Evolutionary conservation across 2,797 vertebrate genomes (phyloP).

Genomic region (Gorsachius magnificus): DNA sequence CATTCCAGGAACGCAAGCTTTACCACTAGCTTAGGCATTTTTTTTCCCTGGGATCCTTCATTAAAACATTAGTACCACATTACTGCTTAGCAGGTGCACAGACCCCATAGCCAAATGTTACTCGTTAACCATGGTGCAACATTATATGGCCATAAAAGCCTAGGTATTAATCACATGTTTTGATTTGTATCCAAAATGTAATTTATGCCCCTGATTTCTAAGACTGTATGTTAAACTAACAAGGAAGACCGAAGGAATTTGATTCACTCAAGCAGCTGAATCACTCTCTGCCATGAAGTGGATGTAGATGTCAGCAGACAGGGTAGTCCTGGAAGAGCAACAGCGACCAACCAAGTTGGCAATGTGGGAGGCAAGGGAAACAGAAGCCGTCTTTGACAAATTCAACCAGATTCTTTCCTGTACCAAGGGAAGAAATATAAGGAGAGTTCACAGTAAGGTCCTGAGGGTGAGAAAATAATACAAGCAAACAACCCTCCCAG

Average conservation of each 20-base stretch:
- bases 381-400: background rate
- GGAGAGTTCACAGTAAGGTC: background rate
- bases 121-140: conserved; percentile 10
- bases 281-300: background rate
- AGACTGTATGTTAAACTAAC: background rate
- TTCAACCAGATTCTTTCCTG: background rate
- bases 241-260: background rate
- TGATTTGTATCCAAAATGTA: conserved; percentile 49
- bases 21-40: conserved; percentile 9
- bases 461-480: background rate
- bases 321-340: background rate
- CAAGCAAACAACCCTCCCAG: background rate
- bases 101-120: conserved; percentile 37
- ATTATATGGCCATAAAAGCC: conserved; percentile 46
- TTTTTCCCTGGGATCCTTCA: conserved; percentile 28
- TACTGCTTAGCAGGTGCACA: conserved; percentile 51
- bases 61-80: conserved; percentile 48
- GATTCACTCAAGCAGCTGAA: background rate
- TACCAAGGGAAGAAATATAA: background rate
- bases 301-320: background rate
- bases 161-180: conserved; percentile 50
- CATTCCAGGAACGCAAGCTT: background rate
- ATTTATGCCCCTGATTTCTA: conserved; percentile 23
- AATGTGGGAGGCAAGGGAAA: background rate
- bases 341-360: background rate